phyloP scores from a whole-genome alignment of 64 coral and sea anemone genomes.

The Pocillopora verrucosa region DNA sequence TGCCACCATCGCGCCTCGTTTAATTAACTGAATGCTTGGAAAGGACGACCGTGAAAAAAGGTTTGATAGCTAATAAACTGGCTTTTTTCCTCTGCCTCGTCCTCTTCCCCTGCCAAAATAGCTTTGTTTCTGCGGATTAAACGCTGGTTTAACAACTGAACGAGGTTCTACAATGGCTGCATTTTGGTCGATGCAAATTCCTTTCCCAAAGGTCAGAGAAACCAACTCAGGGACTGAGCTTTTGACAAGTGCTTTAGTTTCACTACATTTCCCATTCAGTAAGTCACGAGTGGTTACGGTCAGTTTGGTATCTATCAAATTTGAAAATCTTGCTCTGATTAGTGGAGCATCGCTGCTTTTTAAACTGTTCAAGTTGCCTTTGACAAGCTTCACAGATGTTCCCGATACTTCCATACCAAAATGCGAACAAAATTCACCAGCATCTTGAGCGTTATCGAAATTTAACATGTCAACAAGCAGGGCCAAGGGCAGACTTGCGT shows the following conservation, averaged over 20 bases:
- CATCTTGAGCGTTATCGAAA: constrained; percentile 62
- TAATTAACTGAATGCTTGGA: too few species aligned
- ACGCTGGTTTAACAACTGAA: neutral
- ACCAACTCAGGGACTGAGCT: neutral
- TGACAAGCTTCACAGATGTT: constrained; percentile 4
- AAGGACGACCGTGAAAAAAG: neutral
- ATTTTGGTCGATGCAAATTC: neutral
- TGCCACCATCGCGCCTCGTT: too few species aligned
- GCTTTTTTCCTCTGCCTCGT: neutral
- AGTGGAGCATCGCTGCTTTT: neutral
- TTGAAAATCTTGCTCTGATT: neutral
- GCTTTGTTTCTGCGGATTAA: neutral
- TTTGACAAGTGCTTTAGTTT: neutral
- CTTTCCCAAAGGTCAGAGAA: neutral
- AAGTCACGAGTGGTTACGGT: neutral
- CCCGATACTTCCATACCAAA: constrained; percentile 34
- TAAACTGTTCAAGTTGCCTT: neutral
- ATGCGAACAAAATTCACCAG: constrained; percentile 53
- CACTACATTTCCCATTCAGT: neutral
- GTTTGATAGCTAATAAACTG: neutral
- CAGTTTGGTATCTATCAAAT: neutral
- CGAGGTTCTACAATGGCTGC: neutral
- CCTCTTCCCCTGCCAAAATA: constrained; percentile 33
- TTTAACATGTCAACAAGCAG: constrained; percentile 43
- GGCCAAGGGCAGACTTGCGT: constrained; percentile 14